Evolutionary conservation across 2,888 invertebrate genomes (phyloP).

Genomic region (Folsomia candida): DNA sequence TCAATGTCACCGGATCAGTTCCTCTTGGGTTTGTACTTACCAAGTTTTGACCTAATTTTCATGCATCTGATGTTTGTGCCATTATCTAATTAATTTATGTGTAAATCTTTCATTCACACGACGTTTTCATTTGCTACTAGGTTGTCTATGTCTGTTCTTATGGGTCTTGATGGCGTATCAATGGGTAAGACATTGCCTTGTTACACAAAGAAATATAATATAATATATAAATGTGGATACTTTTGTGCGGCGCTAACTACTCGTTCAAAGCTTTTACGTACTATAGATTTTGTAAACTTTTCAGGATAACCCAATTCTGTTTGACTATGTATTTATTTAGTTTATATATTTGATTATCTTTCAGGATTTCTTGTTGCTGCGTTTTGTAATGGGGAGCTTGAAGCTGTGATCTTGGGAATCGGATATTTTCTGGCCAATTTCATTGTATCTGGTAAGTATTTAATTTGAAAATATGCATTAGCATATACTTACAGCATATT

Average conservation of each 20-base stretch:
- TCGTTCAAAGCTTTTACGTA: too few relatives aligned
- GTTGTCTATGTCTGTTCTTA: slow-evolving; percentile 24
- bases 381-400: not conserved
- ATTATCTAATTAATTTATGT: too few relatives aligned
- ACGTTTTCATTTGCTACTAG: too few relatives aligned
- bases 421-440: not conserved
- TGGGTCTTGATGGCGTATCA: slow-evolving; percentile 32
- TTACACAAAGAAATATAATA: too few relatives aligned
- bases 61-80: too few relatives aligned
- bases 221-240: too few relatives aligned
- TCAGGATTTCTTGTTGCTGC: not conserved
- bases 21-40: too few relatives aligned
- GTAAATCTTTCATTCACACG: too few relatives aligned
- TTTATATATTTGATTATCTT: not conserved
- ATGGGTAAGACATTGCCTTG: slow-evolving; percentile 23
- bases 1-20: slow-evolving; percentile 30
- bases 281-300: too few relatives aligned
- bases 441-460: not conserved
- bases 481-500: too few relatives aligned
- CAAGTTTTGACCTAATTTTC: too few relatives aligned
- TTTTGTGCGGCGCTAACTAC: too few relatives aligned
- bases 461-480: not conserved
- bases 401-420: slow-evolving; percentile 2
- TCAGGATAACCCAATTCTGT: not conserved
- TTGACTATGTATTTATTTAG: not conserved